These are phyloP conservation scores for Actenoides lindsayi DNA, from an alignment of 2,113 vertebrate species.

Conservation along the genomic window DNA sequence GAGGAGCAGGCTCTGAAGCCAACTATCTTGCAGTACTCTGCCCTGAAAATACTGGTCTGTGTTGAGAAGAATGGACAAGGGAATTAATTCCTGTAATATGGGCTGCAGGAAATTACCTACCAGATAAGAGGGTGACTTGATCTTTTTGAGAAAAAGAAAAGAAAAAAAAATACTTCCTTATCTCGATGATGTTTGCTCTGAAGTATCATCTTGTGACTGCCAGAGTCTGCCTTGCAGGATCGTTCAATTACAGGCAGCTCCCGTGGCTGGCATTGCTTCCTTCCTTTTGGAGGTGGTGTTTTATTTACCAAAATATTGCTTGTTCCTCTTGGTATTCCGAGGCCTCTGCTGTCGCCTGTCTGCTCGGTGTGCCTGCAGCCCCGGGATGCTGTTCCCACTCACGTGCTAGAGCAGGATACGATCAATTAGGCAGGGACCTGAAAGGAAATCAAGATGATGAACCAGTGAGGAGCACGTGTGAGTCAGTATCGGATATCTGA, in stretches of 20 bases:
- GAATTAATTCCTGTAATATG: conserved; percentile 28
- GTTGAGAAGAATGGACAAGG: neutral
- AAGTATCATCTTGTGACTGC: conserved; percentile 30
- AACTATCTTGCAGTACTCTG: neutral
- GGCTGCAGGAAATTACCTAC: conserved; percentile 38
- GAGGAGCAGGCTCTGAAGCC: conserved; percentile 4
- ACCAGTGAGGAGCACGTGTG: neutral
- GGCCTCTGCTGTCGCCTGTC: neutral
- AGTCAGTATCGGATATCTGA: neutral
- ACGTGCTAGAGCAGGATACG: neutral
- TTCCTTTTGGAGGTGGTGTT: neutral
- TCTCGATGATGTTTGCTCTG: conserved; percentile 49
- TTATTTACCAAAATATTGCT: neutral
- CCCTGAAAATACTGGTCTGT: neutral
- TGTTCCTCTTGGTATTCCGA: neutral
- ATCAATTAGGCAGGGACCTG: neutral
- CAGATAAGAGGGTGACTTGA: conserved; percentile 53
- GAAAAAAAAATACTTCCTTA: neutral
- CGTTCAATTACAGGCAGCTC: neutral
- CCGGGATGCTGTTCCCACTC: neutral
- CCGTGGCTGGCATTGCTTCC: neutral
- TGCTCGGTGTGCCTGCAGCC: neutral
- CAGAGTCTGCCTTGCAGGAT: neutral
- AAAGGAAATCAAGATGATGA: neutral
- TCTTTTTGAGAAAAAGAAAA: neutral